These are phyloP conservation scores for Perognathus longimembris DNA, from an alignment of 2,113 vertebrate genomes.

Conservation along the genomic window DNA sequence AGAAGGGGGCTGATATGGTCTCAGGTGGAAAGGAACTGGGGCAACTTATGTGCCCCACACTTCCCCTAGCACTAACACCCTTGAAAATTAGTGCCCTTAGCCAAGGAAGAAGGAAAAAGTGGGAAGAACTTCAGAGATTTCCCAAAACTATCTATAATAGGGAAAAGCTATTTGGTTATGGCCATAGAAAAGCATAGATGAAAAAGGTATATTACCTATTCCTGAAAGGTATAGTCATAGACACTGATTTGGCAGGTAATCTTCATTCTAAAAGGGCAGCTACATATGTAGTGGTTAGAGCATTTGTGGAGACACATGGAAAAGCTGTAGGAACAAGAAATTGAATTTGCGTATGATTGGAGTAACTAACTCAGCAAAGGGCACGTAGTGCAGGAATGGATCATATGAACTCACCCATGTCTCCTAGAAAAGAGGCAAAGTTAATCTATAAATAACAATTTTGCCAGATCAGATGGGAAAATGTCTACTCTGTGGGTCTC, in stretches of 20 bases:
- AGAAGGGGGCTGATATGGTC: background rate
- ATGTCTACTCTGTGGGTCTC: background rate
- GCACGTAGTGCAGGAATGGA: background rate
- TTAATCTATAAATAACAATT: background rate
- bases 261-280: background rate
- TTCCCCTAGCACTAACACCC: background rate
- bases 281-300: background rate
- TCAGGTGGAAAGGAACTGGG: background rate
- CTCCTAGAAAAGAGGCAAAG: background rate
- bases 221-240: background rate
- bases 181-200: background rate
- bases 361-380: background rate
- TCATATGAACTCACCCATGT: background rate
- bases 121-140: background rate
- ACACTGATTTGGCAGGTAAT: background rate
- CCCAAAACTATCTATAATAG: background rate
- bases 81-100: background rate
- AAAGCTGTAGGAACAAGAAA: background rate
- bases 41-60: background rate
- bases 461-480: background rate
- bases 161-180: background rate
- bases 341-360: background rate
- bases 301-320: background rate
- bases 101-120: slow-evolving; percentile 10
- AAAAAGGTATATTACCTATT: background rate